Conservation (phyloP, 2,113 vertebrate genomes). For the Datnioides undecimradiatus region DNA sequence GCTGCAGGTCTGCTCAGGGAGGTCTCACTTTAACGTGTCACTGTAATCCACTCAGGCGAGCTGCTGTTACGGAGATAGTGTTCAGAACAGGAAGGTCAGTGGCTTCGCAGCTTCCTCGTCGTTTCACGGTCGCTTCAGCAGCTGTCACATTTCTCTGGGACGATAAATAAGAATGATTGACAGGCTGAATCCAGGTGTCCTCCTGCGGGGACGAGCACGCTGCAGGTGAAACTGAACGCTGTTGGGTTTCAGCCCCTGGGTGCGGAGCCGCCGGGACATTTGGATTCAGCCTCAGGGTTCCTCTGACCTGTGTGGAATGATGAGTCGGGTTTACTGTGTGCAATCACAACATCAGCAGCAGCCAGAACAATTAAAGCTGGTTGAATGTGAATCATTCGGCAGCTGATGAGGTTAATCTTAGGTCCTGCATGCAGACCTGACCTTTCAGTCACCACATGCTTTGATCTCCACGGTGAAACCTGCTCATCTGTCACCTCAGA, state of each 20-base stretch:
- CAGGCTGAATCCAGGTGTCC: slow-evolving; percentile 17
- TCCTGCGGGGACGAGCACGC: too few species aligned
- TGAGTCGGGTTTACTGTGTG: background rate
- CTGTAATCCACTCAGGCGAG: slow-evolving; percentile 43
- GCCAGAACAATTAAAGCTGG: too few species aligned
- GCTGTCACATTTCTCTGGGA: background rate
- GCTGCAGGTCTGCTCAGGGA: too few species aligned
- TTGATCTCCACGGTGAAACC: background rate
- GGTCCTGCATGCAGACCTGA: background rate
- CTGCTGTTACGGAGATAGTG: slow-evolving; percentile 28
- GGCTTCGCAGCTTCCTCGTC: background rate
- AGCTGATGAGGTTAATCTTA: too few species aligned
- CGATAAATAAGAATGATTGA: background rate
- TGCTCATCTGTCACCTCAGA: background rate
- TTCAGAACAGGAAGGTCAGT: slow-evolving; percentile 63
- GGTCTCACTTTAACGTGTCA: background rate
- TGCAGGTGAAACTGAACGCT: too few species aligned
- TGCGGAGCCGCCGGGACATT: background rate
- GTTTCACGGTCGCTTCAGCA: background rate
- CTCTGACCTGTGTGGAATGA: background rate
- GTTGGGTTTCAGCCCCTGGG: too few species aligned
- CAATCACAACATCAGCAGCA: too few species aligned
- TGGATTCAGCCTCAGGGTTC: slow-evolving; percentile 14
- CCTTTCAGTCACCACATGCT: background rate
- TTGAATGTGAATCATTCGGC: too few species aligned